Evolutionary conservation across 2,113 vertebrate species (phyloP).

Genomic region (Addax nasomaculatus): DNA sequence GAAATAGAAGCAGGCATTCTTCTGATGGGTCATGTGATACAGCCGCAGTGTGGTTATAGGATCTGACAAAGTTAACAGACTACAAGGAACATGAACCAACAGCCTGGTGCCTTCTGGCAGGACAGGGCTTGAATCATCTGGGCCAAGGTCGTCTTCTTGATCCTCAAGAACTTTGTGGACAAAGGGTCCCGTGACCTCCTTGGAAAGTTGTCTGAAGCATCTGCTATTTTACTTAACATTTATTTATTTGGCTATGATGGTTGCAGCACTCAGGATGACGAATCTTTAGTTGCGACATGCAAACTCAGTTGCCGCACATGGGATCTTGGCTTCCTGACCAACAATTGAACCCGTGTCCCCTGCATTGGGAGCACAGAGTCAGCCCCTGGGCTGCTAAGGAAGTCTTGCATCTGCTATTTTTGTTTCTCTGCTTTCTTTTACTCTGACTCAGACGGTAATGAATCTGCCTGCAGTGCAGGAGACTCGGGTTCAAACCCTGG

Average conservation of each 20-base stretch:
- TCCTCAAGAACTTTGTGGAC: neutral
- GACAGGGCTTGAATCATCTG: rapidly evolving
- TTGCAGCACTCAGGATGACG: neutral
- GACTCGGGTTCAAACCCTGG: neutral
- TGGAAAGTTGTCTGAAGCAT: neutral
- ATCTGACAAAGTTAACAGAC: no score
- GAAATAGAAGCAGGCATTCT: neutral
- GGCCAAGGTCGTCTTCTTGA: neutral
- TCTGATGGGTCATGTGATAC: neutral
- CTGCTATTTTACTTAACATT: neutral
- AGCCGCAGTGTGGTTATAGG: neutral
- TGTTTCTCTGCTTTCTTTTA: neutral
- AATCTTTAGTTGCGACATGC: neutral
- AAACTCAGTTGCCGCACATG: neutral
- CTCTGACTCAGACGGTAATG: neutral
- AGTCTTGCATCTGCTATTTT: neutral
- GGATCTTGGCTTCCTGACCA: neutral
- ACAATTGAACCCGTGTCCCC: neutral
- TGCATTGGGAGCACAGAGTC: rapidly evolving
- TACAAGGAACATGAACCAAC: rapidly evolving
- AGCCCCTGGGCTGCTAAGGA: neutral
- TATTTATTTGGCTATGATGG: neutral
- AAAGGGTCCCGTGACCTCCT: no score
- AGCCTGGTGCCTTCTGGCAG: neutral
- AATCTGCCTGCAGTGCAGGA: neutral